Conservation (phyloP, 2,113 vertebrate genomes). For the Barbus barbus region DNA sequence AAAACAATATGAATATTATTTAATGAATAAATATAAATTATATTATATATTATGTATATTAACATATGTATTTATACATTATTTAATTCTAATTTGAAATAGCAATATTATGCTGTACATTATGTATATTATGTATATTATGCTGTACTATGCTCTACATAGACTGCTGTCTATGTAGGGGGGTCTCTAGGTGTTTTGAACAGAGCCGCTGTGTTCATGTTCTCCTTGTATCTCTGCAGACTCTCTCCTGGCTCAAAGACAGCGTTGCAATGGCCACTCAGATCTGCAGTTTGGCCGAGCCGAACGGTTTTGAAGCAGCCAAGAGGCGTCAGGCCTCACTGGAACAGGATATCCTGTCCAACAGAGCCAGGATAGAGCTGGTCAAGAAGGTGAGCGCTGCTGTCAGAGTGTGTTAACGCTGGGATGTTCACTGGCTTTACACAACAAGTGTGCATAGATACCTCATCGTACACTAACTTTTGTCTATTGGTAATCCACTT, state of each 20-base stretch:
- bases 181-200: too few species aligned
- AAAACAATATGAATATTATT: neutral
- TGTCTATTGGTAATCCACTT: neutral
- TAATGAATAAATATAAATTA: too few species aligned
- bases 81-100: too few species aligned
- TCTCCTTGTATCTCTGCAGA: slow-evolving; percentile 59
- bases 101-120: too few species aligned
- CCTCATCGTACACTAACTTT: too few species aligned
- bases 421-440: neutral
- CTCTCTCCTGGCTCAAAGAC: slow-evolving; percentile 77
- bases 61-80: too few species aligned
- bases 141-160: too few species aligned
- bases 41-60: too few species aligned
- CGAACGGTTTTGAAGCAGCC: slow-evolving; percentile 66
- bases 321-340: slow-evolving; percentile 64
- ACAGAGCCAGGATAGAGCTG: slow-evolving; percentile 69
- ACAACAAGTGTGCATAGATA: neutral
- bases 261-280: slow-evolving; percentile 62
- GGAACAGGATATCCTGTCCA: slow-evolving; percentile 71
- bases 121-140: too few species aligned
- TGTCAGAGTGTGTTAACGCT: too few species aligned
- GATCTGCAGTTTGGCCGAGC: slow-evolving; percentile 56
- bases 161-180: too few species aligned
- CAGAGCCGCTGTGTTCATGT: too few species aligned
- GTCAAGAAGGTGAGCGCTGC: slow-evolving; percentile 73